Conservation (phyloP, 2,888 invertebrate genomes). For the Unio delphinus region DNA sequence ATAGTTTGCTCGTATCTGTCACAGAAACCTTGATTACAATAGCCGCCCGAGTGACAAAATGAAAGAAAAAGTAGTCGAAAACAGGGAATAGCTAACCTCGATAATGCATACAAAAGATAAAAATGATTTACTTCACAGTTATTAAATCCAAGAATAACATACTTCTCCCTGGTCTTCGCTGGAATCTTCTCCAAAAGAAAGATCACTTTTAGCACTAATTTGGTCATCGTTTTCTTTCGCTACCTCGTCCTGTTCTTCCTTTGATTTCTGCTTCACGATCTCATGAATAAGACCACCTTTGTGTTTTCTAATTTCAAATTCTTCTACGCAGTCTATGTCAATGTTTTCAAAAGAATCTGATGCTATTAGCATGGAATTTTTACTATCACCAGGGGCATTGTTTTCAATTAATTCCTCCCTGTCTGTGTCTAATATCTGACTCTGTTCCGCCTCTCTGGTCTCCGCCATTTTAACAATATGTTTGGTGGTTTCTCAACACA, state of each 20-base stretch:
- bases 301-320: slow-evolving; percentile 18
- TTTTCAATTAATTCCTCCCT: slow-evolving; percentile 57
- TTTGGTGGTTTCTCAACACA: neutral
- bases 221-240: slow-evolving; percentile 14
- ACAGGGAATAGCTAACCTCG: no score
- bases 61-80: neutral
- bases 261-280: slow-evolving; percentile 45
- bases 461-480: slow-evolving; percentile 45
- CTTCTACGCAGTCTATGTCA: slow-evolving; percentile 39
- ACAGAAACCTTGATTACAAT: no score
- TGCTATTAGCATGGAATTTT: slow-evolving; percentile 81
- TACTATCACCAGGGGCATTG: slow-evolving; percentile 75
- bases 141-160: slow-evolving; percentile 7
- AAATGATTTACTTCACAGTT: slow-evolving; percentile 1
- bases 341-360: slow-evolving; percentile 67
- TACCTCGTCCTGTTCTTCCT: slow-evolving; percentile 19
- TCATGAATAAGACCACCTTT: slow-evolving; percentile 44
- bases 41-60: neutral
- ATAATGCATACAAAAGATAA: neutral
- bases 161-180: slow-evolving; percentile 44
- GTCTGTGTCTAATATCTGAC: slow-evolving; percentile 38
- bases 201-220: slow-evolving; percentile 8
- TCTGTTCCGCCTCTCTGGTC: slow-evolving; percentile 61
- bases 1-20: no score
- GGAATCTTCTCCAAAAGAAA: slow-evolving; percentile 45